Evolutionary conservation across 1,140 invertebrate species (phyloP), one percentile per base, ranked within the genome.

Genomic region (Leptonema lineaticorne): DNA sequence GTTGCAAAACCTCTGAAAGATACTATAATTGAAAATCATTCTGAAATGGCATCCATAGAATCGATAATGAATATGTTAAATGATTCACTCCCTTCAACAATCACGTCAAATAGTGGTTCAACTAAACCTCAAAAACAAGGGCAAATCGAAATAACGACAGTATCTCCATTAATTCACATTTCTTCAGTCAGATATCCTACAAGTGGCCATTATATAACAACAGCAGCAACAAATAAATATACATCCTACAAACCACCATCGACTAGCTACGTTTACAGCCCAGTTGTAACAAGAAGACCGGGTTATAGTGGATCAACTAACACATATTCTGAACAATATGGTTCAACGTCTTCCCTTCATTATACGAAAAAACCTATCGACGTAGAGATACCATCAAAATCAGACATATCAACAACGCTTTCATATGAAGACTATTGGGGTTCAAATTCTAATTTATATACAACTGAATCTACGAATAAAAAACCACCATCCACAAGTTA

Each of bases 41-140:
- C 78, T n/a, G 83, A 85, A 69, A 74, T 85, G 6, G 82, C 84
- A 20, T 85, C 85, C 2, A 85, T 86, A 60, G 78, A 85, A 58
- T 85, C 83, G 20, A 89, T 90, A 8, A 87, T 90, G 63, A 84
- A 87, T 28, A 88, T 89, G 75, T 74, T 90, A 14, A 89, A 89
- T 71, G 84, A 86, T 18, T 85, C 82, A n/a, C 83, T 79, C 63
- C 82, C 83, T 16, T 78, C 75, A 16, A 48, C 75, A n/a, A 63
- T 69, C 14, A 27, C 68, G 11, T 26, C 53, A 26, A 56, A 66
- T 66, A 22, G 58, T 16, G 2, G 24, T 41, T 48, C 57, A 41
- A 37, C 65, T 5, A 14, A 27, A 41, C 26, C 57, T 20, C 29
- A 14, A 29, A 56, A 9, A 70, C 33, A n/a, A n/a, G n/a, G n/a